Evolutionary conservation across 1,140 invertebrate species (phyloP).

Genomic region (Drosophila repletoides): DNA sequence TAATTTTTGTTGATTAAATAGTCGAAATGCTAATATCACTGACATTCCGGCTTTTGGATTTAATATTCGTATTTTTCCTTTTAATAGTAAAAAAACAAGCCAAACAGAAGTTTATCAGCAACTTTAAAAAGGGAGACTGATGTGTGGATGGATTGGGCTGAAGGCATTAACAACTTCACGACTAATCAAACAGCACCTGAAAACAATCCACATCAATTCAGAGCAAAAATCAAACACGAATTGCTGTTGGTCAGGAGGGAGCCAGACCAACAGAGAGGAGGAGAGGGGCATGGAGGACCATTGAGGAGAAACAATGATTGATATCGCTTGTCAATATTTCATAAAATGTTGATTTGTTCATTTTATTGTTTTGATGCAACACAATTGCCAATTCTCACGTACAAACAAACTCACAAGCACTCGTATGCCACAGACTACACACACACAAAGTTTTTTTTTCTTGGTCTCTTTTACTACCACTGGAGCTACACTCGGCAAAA

Average conservation of each 20-base stretch:
- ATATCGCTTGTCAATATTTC: constrained; percentile 77
- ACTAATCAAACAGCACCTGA: constrained; percentile 48
- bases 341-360: constrained; percentile 78
- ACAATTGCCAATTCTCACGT: constrained; percentile 45
- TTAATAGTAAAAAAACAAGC: too few relatives aligned
- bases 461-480: too few relatives aligned
- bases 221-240: constrained; percentile 17
- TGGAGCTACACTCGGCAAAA: too few relatives aligned
- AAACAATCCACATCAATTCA: constrained; percentile 27
- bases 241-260: constrained; percentile 13
- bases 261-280: neutral
- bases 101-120: too few relatives aligned
- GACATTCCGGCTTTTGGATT: too few relatives aligned
- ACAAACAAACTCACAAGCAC: constrained; percentile 10
- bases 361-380: constrained; percentile 75
- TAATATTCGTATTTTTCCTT: too few relatives aligned
- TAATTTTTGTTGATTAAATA: too few relatives aligned
- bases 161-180: constrained; percentile 52
- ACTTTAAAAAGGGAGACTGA: neutral
- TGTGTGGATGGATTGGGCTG: neutral
- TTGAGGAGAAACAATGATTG: constrained; percentile 54
- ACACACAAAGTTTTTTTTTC: constrained; percentile 23
- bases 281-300: too few relatives aligned
- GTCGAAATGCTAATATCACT: too few relatives aligned
- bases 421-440: neutral